Conservation (phyloP, 2,797 vertebrate species). For the Prionace glauca region DNA sequence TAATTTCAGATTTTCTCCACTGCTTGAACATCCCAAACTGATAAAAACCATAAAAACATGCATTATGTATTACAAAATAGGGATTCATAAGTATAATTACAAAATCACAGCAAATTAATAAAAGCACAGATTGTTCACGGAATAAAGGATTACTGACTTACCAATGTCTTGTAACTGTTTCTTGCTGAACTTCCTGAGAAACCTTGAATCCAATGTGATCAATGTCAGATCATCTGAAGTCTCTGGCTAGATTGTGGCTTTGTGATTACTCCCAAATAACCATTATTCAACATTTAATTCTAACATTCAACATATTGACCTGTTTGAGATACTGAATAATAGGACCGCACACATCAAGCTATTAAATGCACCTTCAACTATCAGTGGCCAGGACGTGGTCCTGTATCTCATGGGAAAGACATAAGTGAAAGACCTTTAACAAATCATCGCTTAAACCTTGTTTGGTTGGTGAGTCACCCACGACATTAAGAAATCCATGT, state of each 20-base stretch:
- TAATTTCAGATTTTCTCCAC: background rate
- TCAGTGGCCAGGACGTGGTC: background rate
- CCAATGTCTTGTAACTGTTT: background rate
- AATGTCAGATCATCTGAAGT: background rate
- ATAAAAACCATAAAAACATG: background rate
- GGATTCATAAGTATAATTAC: background rate
- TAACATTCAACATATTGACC: background rate
- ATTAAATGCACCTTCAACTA: background rate
- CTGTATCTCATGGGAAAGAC: background rate
- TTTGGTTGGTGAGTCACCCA: background rate
- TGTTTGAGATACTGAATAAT: background rate
- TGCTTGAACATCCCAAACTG: background rate
- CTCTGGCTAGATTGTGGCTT: background rate
- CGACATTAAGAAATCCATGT: background rate
- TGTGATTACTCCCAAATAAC: background rate
- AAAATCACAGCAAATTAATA: background rate
- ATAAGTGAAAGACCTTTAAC: background rate
- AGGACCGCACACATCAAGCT: background rate
- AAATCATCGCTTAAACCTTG: conserved; percentile 1
- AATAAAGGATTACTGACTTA: background rate
- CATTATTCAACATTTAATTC: background rate
- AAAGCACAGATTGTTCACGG: background rate
- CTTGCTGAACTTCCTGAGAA: background rate
- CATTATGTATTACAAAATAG: background rate
- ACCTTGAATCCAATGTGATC: background rate